Base-by-base conservation (phyloP, 2,113 vertebrate species). In the Sinocyclocheilus maitianheensis region DNA sequence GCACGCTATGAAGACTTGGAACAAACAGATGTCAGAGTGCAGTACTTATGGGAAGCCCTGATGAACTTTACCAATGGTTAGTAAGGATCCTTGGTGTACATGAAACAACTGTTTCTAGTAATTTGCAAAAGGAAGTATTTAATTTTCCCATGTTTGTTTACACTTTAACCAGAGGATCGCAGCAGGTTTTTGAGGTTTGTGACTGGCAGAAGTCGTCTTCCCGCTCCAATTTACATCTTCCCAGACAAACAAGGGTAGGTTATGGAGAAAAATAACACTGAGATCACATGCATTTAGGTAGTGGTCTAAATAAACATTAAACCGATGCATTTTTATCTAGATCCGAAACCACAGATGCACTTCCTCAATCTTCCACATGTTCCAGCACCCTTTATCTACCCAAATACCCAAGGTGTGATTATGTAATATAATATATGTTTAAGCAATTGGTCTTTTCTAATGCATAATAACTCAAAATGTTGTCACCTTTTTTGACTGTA, bases 131-230 rank as follows among this genome's bases (percentile, higher is more conserved):
- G 26, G 1, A 71, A 16, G 10, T 65, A 20, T 13, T 51, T 46
- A 34, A 8, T 48, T 24, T 13, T 10, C 12, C 1, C 18, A 62
- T 81, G 2, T 63, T 22, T 87, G 65, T 65, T 65, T 76, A 58
- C 18, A 74, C 74, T 78, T 8, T 72, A 90, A 89, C 80, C 92
- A 99, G 98, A 99, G 97, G 98, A 99, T 91, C 97, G 98, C 53
- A 99, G 98, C 92, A 95, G 98, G 82, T 99, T 99, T 93, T 94
- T 99, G 87, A 96, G 98, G 90, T 99, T 99, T 93, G 97, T 99
- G 86, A 99, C 97, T 0, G 98, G 98, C 81, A 96, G 97, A 87
- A 99, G 97, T 92, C 97, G 97, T 69, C 97, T 99, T 89, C 98
- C 98, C 8, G 97, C 97, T 0, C 96, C 97, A 0, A 99, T 99